Conservation (phyloP, 2,113 vertebrate species). For the Diadophis punctatus region DNA sequence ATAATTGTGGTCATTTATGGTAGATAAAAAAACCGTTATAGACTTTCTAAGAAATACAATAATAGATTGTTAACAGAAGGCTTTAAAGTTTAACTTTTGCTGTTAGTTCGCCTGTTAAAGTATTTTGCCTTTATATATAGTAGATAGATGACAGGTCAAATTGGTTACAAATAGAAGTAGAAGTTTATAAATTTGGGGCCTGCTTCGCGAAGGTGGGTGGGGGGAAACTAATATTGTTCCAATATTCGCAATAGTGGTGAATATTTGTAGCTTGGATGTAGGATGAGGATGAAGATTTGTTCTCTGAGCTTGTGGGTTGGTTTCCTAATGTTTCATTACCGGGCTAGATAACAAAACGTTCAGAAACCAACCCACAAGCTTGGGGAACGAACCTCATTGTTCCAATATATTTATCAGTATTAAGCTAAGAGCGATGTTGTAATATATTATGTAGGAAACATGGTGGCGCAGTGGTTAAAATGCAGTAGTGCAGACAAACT, state of each 20-base stretch:
- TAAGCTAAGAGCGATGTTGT: background rate
- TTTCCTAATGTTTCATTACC: no score
- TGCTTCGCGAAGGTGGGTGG: background rate
- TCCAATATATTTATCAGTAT: background rate
- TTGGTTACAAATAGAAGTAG: background rate
- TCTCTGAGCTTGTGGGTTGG: no score
- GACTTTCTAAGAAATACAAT: background rate
- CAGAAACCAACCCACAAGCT: no score
- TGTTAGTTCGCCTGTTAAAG: background rate
- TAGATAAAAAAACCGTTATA: background rate
- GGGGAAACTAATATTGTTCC: background rate
- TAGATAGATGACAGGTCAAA: no score
- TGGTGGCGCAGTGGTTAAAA: background rate
- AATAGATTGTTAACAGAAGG: background rate
- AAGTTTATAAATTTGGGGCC: background rate
- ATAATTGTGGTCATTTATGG: background rate
- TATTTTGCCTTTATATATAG: background rate
- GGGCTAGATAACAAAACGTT: no score
- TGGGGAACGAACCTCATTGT: background rate
- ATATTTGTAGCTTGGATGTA: no score
- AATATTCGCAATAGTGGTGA: background rate
- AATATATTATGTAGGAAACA: background rate
- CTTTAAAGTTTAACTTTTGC: background rate
- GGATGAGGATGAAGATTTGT: no score
- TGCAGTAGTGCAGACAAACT: background rate